Conservation (phyloP, 2,888 invertebrate genomes). For the Lysandra bellargus region DNA sequence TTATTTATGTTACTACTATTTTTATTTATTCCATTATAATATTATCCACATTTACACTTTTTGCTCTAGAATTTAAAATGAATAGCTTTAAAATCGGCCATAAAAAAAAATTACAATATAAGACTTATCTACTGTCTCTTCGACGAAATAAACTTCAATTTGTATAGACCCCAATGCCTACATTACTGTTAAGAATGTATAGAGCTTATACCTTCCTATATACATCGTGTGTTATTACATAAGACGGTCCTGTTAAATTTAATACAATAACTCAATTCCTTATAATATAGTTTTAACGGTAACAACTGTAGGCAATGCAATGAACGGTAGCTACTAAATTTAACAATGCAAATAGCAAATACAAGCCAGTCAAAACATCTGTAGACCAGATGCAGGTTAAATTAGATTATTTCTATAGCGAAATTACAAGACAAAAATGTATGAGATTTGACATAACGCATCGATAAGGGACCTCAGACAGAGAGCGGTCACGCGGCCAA, state of each 20-base stretch:
- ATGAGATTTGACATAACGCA: too few species aligned
- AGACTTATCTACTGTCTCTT: not conserved
- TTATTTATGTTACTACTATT: not conserved
- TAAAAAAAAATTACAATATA: not conserved
- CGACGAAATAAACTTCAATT: conserved; percentile 1
- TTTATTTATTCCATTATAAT: not conserved
- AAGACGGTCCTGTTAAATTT: not conserved
- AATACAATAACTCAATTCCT: not conserved
- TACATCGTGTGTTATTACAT: not conserved
- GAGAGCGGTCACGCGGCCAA: too few species aligned
- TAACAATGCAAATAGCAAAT: not conserved
- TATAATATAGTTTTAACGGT: not conserved
- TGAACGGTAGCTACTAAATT: not conserved
- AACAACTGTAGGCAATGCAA: not conserved
- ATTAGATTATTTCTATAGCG: too few species aligned
- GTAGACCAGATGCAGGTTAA: not conserved
- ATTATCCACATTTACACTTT: not conserved
- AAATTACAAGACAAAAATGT: too few species aligned
- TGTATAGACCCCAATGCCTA: not conserved
- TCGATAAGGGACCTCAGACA: too few species aligned
- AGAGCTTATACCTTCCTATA: conserved; percentile 2
- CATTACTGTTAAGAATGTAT: not conserved
- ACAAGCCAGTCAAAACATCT: not conserved
- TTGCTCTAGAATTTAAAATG: not conserved
- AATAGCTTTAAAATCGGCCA: conserved; percentile 21